Conservation (phyloP, 53 echinoderm and acorn worm genomes). For the Luidia sarsii region DNA sequence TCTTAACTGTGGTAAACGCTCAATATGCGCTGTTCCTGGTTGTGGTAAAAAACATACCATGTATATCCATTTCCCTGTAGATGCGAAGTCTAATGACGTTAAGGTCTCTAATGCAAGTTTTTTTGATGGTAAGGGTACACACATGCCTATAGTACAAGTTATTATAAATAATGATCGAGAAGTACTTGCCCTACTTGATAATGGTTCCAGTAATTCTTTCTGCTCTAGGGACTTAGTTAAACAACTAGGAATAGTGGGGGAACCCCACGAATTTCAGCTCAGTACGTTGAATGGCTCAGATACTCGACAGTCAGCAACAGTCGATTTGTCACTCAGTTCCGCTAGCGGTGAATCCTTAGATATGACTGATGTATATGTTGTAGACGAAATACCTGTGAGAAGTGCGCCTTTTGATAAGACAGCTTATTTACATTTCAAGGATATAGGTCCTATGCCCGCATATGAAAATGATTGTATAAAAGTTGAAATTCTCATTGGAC, state of each 20-base stretch:
- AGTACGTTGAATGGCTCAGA: slow-evolving; percentile 47
- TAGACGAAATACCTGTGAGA: slow-evolving; percentile 52
- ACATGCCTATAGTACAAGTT: slow-evolving; percentile 48
- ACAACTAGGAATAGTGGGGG: too few species aligned
- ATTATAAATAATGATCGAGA: slow-evolving; percentile 1
- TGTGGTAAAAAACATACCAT: slow-evolving; percentile 56
- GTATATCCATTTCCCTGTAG: slow-evolving; percentile 36
- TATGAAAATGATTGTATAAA: slow-evolving; percentile 13
- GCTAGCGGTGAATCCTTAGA: slow-evolving; percentile 25
- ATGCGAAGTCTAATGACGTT: background rate
- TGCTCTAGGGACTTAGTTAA: slow-evolving; percentile 41
- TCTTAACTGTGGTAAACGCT: slow-evolving; percentile 28
- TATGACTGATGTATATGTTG: slow-evolving; percentile 35
- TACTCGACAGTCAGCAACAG: slow-evolving; percentile 4
- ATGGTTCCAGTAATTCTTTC: slow-evolving; percentile 55
- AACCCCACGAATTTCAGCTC: slow-evolving; percentile 4
- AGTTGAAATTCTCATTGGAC: slow-evolving; percentile 54
- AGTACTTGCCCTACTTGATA: slow-evolving; percentile 40
- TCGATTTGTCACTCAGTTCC: slow-evolving; percentile 8
- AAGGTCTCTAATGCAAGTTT: slow-evolving; percentile 57
- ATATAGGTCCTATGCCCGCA: slow-evolving; percentile 27
- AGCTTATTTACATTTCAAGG: slow-evolving; percentile 11
- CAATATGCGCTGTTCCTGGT: slow-evolving; percentile 17
- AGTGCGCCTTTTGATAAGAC: slow-evolving; percentile 9
- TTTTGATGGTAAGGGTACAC: background rate